Base-by-base conservation (phyloP, 2,113 vertebrate genomes). In the Osmerus mordax region DNA sequence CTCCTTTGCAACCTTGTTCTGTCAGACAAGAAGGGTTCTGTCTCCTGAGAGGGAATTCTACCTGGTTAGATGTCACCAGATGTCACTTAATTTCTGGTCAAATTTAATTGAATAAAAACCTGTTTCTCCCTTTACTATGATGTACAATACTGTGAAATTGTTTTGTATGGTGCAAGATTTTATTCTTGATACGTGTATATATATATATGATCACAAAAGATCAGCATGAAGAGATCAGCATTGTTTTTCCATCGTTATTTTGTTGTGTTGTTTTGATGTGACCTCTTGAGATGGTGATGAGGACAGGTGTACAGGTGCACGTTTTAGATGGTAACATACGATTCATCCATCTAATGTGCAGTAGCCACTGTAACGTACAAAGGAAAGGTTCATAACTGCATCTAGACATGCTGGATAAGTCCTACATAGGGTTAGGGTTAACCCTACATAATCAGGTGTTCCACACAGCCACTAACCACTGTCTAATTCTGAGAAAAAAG, bases 71-170 rank as follows among this genome's bases (percentile, higher is more conserved):
- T 77, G 60, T 80, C 69, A 69, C 6, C 4, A 28, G 25, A 28
- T 28, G 25, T 28, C 25, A 28, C 72, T 78, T 77, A 9, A 47
- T 47, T 82, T 78, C 78, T 83, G 81, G 78, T 77, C 52, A 64
- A 59, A 61, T 79, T 71, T 78, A 75, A 73, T 79, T 85, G 73
- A 86, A 89, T 86, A 84, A 87, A 73, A 3, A 23, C 2, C 9
- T 25, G 74, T 70, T 41, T 36, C 76, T 84, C 82, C 85, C 86
- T 88, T 90, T 87, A 87, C 83, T 79, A 83, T 56, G 77, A 80
- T 54, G 68, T 72, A 62, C 69, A 51, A 65, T 77, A 68, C 82
- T 80, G 81, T 85, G 84, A 76, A 78, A 74, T 82, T 53, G 84
- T 87, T 82, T 86, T 60, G 65, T 87, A 79, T 63, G 32, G 72